These are phyloP conservation scores for Papilio polyxenes DNA, from an alignment of 1,140 invertebrate genomes.

Conservation along the genomic window DNA sequence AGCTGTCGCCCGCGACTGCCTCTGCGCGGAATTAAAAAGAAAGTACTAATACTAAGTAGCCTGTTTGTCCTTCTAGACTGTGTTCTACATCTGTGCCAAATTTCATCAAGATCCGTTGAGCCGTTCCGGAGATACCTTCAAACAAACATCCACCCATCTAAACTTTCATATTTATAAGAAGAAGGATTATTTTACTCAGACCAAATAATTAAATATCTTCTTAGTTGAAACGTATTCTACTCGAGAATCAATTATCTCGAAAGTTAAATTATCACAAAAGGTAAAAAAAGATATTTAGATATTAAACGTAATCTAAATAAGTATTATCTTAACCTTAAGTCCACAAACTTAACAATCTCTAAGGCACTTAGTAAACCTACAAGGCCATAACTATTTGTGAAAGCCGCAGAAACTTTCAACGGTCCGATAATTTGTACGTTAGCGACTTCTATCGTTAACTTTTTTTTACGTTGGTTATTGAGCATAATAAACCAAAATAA, in stretches of 20 bases:
- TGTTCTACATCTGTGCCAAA: too few relatives aligned
- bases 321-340: background rate
- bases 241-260: background rate
- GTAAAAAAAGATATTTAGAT: background rate
- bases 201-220: slow-evolving; percentile 3
- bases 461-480: background rate
- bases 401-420: slow-evolving; percentile 13
- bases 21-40: too few relatives aligned
- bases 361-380: background rate
- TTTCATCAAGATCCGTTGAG: too few relatives aligned
- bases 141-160: too few relatives aligned
- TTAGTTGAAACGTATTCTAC: background rate
- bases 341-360: background rate
- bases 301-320: background rate
- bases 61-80: too few relatives aligned
- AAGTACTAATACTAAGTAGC: too few relatives aligned
- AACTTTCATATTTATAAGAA: too few relatives aligned
- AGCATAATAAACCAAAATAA: background rate
- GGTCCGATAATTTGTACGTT: background rate
- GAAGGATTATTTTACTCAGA: background rate
- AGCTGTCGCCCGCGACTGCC: too few relatives aligned
- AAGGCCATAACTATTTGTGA: slow-evolving; percentile 2
- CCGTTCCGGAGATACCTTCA: too few relatives aligned
- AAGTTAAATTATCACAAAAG: background rate
- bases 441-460: background rate